These are phyloP conservation scores for Isoperla grammatica DNA, from an alignment of 2,888 invertebrate genomes.

Conservation along the genomic window DNA sequence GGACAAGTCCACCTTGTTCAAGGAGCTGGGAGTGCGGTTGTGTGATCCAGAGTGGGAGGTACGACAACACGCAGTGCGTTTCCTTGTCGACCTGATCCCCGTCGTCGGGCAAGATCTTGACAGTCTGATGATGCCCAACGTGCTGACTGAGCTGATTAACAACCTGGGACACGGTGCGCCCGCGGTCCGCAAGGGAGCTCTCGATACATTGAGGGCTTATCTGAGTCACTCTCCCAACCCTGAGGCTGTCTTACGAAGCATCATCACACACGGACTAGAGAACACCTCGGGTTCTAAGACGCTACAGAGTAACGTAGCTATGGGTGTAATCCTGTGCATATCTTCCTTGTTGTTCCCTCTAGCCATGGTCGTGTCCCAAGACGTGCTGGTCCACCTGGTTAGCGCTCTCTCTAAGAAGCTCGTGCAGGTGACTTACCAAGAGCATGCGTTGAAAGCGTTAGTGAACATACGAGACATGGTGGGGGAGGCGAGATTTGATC, in stretches of 20 bases:
- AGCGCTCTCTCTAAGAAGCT: conserved; percentile 45
- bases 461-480: conserved; percentile 63
- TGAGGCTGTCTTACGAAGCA: conserved; percentile 59
- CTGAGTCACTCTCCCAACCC: conserved; percentile 61
- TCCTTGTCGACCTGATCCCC: conserved; percentile 72
- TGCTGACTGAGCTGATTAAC: conserved; percentile 63
- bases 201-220: conserved; percentile 70
- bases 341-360: conserved; percentile 56
- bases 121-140: conserved; percentile 53
- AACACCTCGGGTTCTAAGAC: conserved; percentile 52
- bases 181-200: conserved; percentile 71
- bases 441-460: conserved; percentile 62
- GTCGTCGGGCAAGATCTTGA: conserved; percentile 62
- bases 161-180: conserved; percentile 77
- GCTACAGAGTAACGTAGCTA: conserved; percentile 53
- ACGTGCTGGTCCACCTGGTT: conserved; percentile 40
- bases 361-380: conserved; percentile 32
- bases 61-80: conserved; percentile 71
- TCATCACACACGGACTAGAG: conserved; percentile 61
- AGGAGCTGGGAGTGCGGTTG: conserved; percentile 65
- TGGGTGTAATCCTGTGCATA: conserved; percentile 59
- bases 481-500: conserved; percentile 60
- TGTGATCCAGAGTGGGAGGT: conserved; percentile 80
- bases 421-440: conserved; percentile 50
- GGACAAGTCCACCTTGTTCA: conserved; percentile 59